These are phyloP conservation scores for Sminthurinus aureus DNA, from an alignment of 2,888 invertebrate genomes.

Conservation along the genomic window DNA sequence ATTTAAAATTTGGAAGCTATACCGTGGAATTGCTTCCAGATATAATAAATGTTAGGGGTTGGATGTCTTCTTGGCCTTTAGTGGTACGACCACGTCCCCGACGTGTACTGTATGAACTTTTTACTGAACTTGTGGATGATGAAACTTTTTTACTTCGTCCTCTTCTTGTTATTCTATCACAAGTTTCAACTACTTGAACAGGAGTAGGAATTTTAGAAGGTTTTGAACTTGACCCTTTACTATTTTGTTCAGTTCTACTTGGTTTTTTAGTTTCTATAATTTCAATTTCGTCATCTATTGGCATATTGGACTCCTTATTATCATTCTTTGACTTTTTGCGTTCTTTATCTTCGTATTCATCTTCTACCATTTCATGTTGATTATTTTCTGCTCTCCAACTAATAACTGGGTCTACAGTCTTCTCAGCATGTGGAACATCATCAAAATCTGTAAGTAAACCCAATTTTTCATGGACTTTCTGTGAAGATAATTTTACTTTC, in stretches of 20 bases:
- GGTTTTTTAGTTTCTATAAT: too few species aligned
- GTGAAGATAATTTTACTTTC: neutral
- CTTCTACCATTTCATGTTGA: neutral
- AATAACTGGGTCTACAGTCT: neutral
- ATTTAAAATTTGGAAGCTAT: neutral
- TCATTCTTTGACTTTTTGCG: neutral
- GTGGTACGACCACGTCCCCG: neutral
- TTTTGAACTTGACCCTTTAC: too few species aligned
- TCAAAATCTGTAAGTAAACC: neutral
- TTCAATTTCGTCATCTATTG: too few species aligned
- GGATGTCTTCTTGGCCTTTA: neutral
- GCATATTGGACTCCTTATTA: too few species aligned
- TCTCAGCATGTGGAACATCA: neutral
- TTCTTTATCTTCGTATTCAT: neutral
- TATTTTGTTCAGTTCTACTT: neutral
- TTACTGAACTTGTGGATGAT: neutral
- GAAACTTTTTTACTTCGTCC: neutral
- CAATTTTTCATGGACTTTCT: neutral
- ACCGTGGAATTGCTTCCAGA: neutral
- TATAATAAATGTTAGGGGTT: neutral
- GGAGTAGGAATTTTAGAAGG: neutral
- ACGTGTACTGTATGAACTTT: neutral
- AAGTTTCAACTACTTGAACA: neutral
- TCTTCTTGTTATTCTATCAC: neutral
- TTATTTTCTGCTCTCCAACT: neutral